Evolutionary conservation across 2,888 invertebrate species (phyloP), one percentile per base, ranked within the genome.

Genomic region (Eurois occulta): DNA sequence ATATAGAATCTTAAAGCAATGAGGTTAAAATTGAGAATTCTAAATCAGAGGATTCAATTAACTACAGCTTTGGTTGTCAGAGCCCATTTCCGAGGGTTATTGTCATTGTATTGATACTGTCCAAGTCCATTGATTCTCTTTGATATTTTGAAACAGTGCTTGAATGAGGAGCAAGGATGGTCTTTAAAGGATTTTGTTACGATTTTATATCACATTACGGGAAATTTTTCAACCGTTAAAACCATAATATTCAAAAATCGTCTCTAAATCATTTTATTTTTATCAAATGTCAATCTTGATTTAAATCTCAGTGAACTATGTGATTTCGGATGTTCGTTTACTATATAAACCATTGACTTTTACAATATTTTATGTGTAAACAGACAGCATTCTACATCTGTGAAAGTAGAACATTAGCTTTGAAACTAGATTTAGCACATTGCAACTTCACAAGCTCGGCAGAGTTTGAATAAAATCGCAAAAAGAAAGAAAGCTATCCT

Each of bases 31-130:
- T 82, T 82, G 62, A 83, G 75, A 84, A 68, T 86, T 80, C 78
- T 79, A 55, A 58, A 81, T 83, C 62, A 43, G 28, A 28, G 60
- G 48, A 88, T 89, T 90, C 85, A 89, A 89, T 91, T 89, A 87
- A 77, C 77, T 82, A 84, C 75, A 71, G 81, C 65, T 82, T 81
- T 79, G 87, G 80, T 85, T 87, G 78, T 85, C 83, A 81, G 77
- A 74, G 72, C 65, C 68, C 65, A 80, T 81, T 85, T 83, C 84
- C 65, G 75, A 87, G 72, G 80, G 72, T 82, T 82, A 83, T 86
- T 86, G 83, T 86, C 86, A 86, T 77, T 86, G 88, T 84, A 86
- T 83, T 81, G 84, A 83, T 80, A 79, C 81, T 87, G 87, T 80
- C 86, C 86, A 76, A 72, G 69, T 81, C 77, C 78, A 85, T 84